Evolutionary conservation across 2,888 invertebrate genomes (phyloP).

Genomic region (Coenonympha glycerion): DNA sequence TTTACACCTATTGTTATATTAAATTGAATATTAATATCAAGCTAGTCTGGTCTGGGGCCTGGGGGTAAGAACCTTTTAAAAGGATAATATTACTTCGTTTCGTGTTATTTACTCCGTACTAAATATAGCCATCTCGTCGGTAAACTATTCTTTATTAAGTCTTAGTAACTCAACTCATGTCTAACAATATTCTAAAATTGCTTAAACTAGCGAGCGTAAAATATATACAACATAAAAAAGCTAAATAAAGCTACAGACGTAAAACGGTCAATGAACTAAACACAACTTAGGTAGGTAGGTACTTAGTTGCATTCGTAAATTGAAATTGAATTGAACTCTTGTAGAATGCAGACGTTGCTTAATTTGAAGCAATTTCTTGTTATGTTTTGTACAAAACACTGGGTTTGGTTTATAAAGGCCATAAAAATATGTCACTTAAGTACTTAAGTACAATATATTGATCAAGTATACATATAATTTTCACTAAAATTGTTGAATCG

Average conservation of each 20-base stretch:
- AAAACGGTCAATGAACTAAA: not conserved
- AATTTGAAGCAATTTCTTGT: not conserved
- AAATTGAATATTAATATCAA: not conserved
- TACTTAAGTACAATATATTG: no score
- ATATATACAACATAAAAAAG: not conserved
- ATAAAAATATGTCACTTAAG: no score
- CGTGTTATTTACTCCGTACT: slow-evolving; percentile 8
- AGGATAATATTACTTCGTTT: slow-evolving; percentile 3
- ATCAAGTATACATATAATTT: no score
- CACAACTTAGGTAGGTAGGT: not conserved
- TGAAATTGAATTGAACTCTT: not conserved
- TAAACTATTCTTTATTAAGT: slow-evolving; percentile 1
- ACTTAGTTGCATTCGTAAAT: not conserved
- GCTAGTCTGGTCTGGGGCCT: no score
- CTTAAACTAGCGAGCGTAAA: slow-evolving; percentile 3
- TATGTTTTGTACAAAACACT: not conserved
- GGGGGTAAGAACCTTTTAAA: not conserved
- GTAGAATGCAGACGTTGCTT: not conserved
- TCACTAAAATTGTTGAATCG: no score
- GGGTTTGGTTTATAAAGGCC: no score
- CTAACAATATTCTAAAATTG: not conserved
- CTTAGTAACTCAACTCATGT: slow-evolving; percentile 6
- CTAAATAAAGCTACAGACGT: not conserved
- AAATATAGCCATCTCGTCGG: not conserved
- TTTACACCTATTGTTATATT: no score